Evolutionary conservation across 2,797 vertebrate genomes (phyloP), one percentile per base, ranked within the genome.

Genomic region (Enoplosus armatus): DNA sequence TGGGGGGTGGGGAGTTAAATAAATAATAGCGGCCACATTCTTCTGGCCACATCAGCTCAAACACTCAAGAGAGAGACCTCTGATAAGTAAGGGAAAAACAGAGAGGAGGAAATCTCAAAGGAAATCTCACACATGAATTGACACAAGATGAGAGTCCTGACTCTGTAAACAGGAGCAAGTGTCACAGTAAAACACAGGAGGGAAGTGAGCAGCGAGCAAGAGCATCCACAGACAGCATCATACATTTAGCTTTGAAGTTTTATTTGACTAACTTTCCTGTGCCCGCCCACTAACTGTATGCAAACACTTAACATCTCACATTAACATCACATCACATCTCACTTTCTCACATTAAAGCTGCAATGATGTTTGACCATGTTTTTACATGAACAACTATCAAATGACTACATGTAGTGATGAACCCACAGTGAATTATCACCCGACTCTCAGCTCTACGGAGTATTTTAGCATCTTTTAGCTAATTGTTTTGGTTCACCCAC

Each of bases 111-210:
- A 82, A 71, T 61, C 77, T 82, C 82, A 69, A 51, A 86, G 83
- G 87, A 85, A 88, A 81, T 75, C 54, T 78, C 80, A 75, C 83
- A 70, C 66, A 69, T 53, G 66, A 81, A 29, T 64, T 63, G 47
- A 58, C 65, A 70, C 43, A 22, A 78, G 58, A 77, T 55, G 63
- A 27, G 51, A 83, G 67, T 72, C 56, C 31, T 29, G 18, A 56
- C 35, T 63, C 22, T 61, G 78, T 68, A 67, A 78, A 83, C 77
- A 67, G 72, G 69, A 82, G 72, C 15, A 1, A n/a, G 72, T 50
- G 43, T 79, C 67, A 47, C 56, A 74, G 58, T 48, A 18, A 76
- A 82, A 76, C 77, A 79, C 69, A 69, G 59, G 64, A 77, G 47
- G 77, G 74, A 67, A 71, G 50, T 39, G 48, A 55, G 54, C 35